Evolutionary conservation across 2,888 invertebrate genomes (phyloP).

Genomic region (Apamea anceps): DNA sequence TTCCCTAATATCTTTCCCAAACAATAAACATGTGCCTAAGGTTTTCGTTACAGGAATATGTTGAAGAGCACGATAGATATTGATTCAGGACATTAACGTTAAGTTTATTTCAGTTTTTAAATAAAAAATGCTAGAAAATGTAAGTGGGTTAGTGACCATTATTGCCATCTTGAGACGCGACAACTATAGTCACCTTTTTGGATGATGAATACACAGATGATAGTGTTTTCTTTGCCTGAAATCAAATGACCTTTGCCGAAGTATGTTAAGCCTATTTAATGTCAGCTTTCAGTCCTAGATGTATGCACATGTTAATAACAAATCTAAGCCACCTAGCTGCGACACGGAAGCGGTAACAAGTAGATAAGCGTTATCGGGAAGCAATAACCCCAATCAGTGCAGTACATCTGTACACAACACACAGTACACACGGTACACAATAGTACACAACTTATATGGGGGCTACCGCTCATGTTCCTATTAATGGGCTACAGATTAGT

Average conservation of each 20-base stretch:
- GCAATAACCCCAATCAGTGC: slow-evolving; percentile 60
- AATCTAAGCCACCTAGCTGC: slow-evolving; percentile 38
- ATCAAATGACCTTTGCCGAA: not conserved
- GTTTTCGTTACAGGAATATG: too few species aligned
- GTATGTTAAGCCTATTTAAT: not conserved
- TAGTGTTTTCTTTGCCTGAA: not conserved
- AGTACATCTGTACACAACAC: slow-evolving; percentile 42
- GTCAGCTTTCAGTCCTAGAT: not conserved
- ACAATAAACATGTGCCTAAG: not conserved
- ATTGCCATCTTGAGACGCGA: too few species aligned
- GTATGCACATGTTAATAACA: not conserved
- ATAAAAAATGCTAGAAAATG: too few species aligned
- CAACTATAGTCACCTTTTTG: not conserved
- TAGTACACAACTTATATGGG: slow-evolving; percentile 35
- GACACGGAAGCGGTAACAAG: slow-evolving; percentile 54
- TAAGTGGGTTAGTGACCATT: too few species aligned
- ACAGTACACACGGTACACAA: slow-evolving; percentile 29
- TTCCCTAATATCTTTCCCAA: not conserved
- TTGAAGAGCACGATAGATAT: too few species aligned
- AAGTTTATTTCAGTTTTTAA: too few species aligned
- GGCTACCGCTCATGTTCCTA: slow-evolving; percentile 33
- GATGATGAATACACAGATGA: not conserved
- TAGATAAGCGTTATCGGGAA: slow-evolving; percentile 59
- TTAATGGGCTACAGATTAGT: slow-evolving; percentile 33
- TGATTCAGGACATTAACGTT: too few species aligned